Evolutionary conservation across 2,113 vertebrate species (phyloP).

Genomic region (Delphinus delphis): DNA sequence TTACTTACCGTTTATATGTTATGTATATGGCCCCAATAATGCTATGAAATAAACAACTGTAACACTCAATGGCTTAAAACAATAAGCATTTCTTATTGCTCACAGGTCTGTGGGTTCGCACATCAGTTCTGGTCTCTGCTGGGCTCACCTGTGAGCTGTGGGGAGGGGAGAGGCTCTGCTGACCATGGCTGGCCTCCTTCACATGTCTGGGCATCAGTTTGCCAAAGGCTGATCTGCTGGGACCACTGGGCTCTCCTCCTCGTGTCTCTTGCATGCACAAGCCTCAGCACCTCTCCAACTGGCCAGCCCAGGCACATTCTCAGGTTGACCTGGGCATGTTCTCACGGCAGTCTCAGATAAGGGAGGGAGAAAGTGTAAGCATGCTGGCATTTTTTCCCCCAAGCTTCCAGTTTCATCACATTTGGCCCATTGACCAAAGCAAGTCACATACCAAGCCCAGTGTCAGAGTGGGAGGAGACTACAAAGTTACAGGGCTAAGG

Average conservation of each 20-base stretch:
- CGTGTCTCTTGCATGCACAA: background rate
- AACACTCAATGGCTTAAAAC: background rate
- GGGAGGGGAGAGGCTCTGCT: background rate
- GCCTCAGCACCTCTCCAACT: background rate
- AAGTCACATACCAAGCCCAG: background rate
- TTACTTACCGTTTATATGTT: background rate
- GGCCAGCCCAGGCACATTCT: background rate
- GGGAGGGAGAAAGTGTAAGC: background rate
- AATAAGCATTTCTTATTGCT: background rate
- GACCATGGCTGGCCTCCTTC: background rate
- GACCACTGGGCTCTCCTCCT: background rate
- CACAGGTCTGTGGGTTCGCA: background rate
- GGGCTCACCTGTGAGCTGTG: background rate
- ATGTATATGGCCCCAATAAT: background rate
- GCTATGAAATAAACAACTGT: background rate
- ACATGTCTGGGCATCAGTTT: background rate
- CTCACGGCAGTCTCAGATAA: background rate
- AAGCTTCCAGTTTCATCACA: background rate
- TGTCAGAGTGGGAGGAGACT: background rate
- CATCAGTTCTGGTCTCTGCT: background rate
- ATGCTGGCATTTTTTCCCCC: background rate
- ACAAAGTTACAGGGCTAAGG: background rate
- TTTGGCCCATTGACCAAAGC: constrained; percentile 4
- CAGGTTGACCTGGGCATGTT: background rate
- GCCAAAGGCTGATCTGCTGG: background rate